Evolutionary conservation across 2,888 invertebrate species (phyloP), one percentile per base, ranked within the genome.

Genomic region (Resseliella maxima): DNA sequence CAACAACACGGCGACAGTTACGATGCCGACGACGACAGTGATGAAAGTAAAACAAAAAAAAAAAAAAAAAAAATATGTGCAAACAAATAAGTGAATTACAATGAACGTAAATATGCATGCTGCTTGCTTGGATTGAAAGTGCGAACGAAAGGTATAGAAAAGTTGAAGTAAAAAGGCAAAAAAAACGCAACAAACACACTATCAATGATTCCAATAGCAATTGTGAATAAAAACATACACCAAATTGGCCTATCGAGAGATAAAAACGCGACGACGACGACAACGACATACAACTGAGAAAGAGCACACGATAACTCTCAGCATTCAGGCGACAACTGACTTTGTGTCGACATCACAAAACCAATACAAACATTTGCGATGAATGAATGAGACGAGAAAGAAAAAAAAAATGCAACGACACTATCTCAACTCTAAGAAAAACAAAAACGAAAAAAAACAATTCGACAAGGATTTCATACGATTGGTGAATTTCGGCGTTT

Each of bases 21-120:
- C 46, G 18, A 50, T 18, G 46, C 8, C 18, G 46, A 50, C 46
- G 46, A 50, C 46, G 46, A 50, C 46, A 18, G 18, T 18, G 46
- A 50, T 24, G 50, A 50, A 50, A 21, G 18, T 21, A 21, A 21
- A 50, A 50, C 12, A 15, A 10, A 21, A 21, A 21, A 12, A 50
- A 2, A 50, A 18, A 10, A 24, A 59, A 59, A 59, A 24, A n/a
- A 6, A 24, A 24, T 12, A 24, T 15, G 18, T 18, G 8, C 59
- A 5, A 59, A 27, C 59, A n/a, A 59, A 59, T 59, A 50, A 50
- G 46, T 27, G 59, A 24, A 59, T 12, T 2, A 59, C 24, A 59
- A 59, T 72, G 72, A 27, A 72, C 31, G 72, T 72, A 72, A 15
- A 72, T 50, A 50, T 59, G 46, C 46, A 50, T 50, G 59, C n/a